Conservation (phyloP, 2,797 vertebrate genomes). For the Lepilemur ruficaudatus region DNA sequence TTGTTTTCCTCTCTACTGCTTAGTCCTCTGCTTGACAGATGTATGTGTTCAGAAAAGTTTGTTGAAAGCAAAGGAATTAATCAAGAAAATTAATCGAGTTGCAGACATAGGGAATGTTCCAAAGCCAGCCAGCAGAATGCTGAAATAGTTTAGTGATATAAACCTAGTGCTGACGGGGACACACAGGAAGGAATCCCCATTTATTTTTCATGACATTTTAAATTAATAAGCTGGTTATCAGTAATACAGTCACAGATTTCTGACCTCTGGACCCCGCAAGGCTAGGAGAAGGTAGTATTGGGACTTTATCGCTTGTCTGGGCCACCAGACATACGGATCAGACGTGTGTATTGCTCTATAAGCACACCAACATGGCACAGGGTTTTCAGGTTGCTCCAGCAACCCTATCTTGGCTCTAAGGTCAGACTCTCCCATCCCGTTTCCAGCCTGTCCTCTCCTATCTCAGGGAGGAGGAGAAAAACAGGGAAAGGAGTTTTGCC, state of each 20-base stretch:
- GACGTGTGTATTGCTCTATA: neutral
- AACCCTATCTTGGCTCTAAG: neutral
- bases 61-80: neutral
- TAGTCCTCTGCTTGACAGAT: neutral
- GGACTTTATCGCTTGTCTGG: neutral
- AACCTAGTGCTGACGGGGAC: neutral
- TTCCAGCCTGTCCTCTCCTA: neutral
- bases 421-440: neutral
- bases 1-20: neutral
- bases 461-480: neutral
- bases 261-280: neutral
- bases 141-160: neutral
- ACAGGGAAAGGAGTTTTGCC: rapidly evolving
- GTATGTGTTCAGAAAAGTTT: neutral
- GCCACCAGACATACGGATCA: neutral
- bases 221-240: constrained; percentile 40
- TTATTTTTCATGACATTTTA: constrained; percentile 47
- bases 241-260: neutral
- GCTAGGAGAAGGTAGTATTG: neutral
- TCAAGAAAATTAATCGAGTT: neutral
- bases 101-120: neutral
- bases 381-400: neutral
- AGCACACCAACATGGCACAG: rapidly evolving
- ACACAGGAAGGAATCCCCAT: neutral
- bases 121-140: neutral